These are phyloP conservation scores for Hipparchia sbordonii DNA, from an alignment of 2,888 invertebrate genomes.

Conservation along the genomic window DNA sequence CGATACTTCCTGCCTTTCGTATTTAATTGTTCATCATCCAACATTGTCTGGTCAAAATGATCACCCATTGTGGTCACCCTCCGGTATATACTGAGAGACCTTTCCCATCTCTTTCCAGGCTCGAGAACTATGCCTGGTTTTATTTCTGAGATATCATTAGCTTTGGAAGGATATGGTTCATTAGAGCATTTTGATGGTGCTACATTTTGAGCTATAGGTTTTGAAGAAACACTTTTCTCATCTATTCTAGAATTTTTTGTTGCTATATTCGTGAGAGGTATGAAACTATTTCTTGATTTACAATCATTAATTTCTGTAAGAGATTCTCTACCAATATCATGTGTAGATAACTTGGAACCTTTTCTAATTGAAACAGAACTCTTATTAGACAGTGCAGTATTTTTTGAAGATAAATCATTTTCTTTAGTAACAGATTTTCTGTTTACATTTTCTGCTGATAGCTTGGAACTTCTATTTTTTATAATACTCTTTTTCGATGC, in stretches of 20 bases:
- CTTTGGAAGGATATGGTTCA: conserved; percentile 19
- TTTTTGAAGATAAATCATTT: not conserved
- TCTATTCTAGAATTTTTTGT: not conserved
- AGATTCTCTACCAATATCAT: not conserved
- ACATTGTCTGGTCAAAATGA: conserved; percentile 62
- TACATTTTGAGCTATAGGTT: not conserved
- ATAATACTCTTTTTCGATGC: not conserved
- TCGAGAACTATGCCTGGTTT: conserved; percentile 76
- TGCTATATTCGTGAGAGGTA: not conserved
- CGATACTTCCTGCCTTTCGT: conserved; percentile 81
- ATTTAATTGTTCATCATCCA: conserved; percentile 67
- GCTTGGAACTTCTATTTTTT: not conserved
- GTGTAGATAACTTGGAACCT: not conserved
- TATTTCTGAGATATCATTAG: conserved; percentile 42
- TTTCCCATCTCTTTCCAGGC: conserved; percentile 87
- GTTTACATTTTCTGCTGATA: not conserved
- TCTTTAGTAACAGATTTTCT: not conserved
- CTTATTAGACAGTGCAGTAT: conserved; percentile 2
- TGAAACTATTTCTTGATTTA: conserved; percentile 4
- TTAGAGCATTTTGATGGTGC: not conserved
- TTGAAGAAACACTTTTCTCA: not conserved
- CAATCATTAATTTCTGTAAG: not conserved
- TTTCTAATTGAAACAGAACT: conserved; percentile 4
- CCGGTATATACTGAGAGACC: conserved; percentile 84
- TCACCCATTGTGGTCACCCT: conserved; percentile 73